Conservation (phyloP, 2,888 invertebrate species). For the Athripsodes cinereus region DNA sequence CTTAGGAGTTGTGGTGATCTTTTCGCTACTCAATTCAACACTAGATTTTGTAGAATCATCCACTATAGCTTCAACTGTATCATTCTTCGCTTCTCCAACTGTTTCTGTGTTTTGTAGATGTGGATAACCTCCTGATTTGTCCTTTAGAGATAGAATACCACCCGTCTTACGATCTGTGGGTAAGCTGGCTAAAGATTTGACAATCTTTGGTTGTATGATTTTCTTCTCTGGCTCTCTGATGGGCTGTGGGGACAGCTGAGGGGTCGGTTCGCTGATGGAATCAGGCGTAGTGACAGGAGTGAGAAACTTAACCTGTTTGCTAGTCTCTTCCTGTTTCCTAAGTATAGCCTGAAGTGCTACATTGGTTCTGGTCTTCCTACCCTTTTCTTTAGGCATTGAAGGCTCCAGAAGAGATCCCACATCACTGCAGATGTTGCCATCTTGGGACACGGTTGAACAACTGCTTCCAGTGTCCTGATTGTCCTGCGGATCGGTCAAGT, state of each 20-base stretch:
- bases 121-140: slow-evolving; percentile 49
- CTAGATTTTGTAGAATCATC: background rate
- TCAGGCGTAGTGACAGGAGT: slow-evolving; percentile 48
- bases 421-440: slow-evolving; percentile 25
- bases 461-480: slow-evolving; percentile 26
- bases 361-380: slow-evolving; percentile 59
- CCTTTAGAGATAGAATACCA: slow-evolving; percentile 48
- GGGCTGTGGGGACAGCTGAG: slow-evolving; percentile 27
- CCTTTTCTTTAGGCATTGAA: slow-evolving; percentile 32
- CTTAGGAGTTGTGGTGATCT: slow-evolving; percentile 8
- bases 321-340: slow-evolving; percentile 62
- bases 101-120: slow-evolving; percentile 43
- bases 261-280: slow-evolving; percentile 33
- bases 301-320: slow-evolving; percentile 60
- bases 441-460: slow-evolving; percentile 28
- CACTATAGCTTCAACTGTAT: slow-evolving; percentile 28
- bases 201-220: slow-evolving; percentile 35
- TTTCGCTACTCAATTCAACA: slow-evolving; percentile 1
- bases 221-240: slow-evolving; percentile 33
- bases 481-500: slow-evolving; percentile 25
- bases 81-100: slow-evolving; percentile 27
- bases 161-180: slow-evolving; percentile 46
- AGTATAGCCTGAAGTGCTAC: slow-evolving; percentile 74
- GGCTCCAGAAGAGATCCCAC: slow-evolving; percentile 24
- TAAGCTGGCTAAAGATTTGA: slow-evolving; percentile 43